Conservation (phyloP, 1,140 invertebrate genomes). For the Mizuhopecten yessoensis region DNA sequence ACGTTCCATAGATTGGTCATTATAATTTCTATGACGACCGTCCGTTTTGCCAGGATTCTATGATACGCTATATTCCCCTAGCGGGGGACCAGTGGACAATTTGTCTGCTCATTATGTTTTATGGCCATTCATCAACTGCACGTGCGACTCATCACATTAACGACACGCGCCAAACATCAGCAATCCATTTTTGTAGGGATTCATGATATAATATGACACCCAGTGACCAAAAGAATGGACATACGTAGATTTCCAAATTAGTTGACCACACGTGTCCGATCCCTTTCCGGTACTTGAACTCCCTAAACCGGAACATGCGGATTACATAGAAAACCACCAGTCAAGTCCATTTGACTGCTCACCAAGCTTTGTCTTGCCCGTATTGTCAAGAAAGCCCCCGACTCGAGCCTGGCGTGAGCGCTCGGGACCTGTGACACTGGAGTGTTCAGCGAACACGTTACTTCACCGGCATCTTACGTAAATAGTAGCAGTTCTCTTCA, state of each 20-base stretch:
- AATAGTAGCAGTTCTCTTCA: not conserved
- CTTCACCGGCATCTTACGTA: not conserved
- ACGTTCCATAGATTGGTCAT: not conserved
- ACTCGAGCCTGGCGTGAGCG: not conserved
- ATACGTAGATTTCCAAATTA: slow-evolving; percentile 20
- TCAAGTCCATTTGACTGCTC: not conserved
- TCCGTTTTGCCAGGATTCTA: not conserved
- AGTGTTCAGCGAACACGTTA: not conserved
- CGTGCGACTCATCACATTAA: not conserved
- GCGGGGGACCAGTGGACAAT: not conserved
- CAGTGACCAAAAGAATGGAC: not conserved
- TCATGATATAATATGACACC: not conserved
- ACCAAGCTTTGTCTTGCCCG: slow-evolving; percentile 31
- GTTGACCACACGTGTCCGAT: slow-evolving; percentile 8
- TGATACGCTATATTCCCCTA: slow-evolving; percentile 3
- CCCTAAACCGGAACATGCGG: not conserved
- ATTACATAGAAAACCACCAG: not conserved
- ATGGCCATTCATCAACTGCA: slow-evolving; percentile 33
- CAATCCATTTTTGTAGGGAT: not conserved
- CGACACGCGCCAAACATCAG: slow-evolving; percentile 26
- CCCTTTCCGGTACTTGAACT: not conserved
- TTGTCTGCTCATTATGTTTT: slow-evolving; percentile 33
- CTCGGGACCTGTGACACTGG: not conserved
- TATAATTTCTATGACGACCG: slow-evolving; percentile 38
- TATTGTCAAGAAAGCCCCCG: slow-evolving; percentile 3